Conservation (phyloP, 2,113 vertebrate species). For the Eira barbara region DNA sequence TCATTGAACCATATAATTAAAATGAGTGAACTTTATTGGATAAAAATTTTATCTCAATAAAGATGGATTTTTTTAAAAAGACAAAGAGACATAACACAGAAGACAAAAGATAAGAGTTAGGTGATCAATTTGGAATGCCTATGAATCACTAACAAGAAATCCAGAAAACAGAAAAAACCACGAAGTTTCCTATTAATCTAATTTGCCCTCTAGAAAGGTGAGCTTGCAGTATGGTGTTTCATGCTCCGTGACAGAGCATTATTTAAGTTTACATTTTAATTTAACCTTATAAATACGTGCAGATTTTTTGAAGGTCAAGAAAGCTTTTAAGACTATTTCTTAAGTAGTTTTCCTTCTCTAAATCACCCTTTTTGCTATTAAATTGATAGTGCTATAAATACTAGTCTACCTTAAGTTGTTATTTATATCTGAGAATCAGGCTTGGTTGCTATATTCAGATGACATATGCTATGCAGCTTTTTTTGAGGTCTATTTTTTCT, state of each 20-base stretch:
- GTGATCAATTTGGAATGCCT: background rate
- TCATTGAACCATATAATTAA: background rate
- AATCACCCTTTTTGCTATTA: background rate
- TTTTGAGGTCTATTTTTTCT: background rate
- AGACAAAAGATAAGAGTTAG: background rate
- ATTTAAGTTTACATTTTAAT: constrained; percentile 48
- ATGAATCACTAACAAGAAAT: background rate
- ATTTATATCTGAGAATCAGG: constrained; percentile 13
- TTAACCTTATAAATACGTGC: background rate
- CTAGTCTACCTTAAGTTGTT: background rate
- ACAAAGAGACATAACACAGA: background rate
- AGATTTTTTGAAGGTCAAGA: background rate
- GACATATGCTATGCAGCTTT: background rate
- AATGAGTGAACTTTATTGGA: background rate
- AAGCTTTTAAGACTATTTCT: constrained; percentile 5
- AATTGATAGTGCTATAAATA: background rate
- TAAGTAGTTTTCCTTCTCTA: constrained; percentile 35
- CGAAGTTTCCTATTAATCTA: background rate
- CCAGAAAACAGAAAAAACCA: background rate
- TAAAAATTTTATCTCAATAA: background rate
- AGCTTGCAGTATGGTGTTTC: background rate
- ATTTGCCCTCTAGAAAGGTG: constrained; percentile 36
- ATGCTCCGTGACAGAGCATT: background rate
- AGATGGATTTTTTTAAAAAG: background rate
- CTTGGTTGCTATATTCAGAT: background rate